A percentile compares a stretch with the other conserved stretches of the same genome.
These are phyloP conservation scores for Drosophila tsacasi DNA, from an alignment of 1,140 invertebrate species.

Conservation along the genomic window DNA sequence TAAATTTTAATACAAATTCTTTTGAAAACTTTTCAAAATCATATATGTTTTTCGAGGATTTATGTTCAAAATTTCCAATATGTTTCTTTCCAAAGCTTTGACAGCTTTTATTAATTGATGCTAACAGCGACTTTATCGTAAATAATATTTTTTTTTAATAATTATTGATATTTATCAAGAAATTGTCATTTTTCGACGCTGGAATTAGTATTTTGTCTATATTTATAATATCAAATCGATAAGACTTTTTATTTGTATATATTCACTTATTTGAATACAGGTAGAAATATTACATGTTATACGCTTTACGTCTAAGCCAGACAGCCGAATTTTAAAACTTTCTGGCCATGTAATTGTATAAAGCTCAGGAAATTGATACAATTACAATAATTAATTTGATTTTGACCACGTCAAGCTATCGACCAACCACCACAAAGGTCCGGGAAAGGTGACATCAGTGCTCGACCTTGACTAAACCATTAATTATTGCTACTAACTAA, in stretches of 20 bases:
- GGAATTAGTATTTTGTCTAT: neutral
- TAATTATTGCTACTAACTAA: slow-evolving; percentile 21
- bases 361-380: neutral
- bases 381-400: slow-evolving; percentile 27
- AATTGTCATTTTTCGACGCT: neutral
- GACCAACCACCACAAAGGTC: slow-evolving; percentile 25
- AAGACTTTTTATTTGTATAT: too few species aligned
- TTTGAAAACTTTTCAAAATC: neutral
- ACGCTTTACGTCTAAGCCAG: too few species aligned
- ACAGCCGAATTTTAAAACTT: neutral
- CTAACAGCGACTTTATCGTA: slow-evolving; percentile 2
- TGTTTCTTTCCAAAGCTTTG: neutral
- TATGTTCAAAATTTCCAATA: neutral
- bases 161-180: too few species aligned
- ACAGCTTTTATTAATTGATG: slow-evolving; percentile 8
- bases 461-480: slow-evolving; percentile 53
- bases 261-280: too few species aligned
- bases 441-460: slow-evolving; percentile 61
- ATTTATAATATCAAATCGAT: neutral
- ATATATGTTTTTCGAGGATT: neutral
- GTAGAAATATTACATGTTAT: too few species aligned
- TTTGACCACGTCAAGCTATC: neutral
- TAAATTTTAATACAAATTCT: neutral
- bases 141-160: neutral
- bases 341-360: too few species aligned